These are phyloP conservation scores for Pristiophorus japonicus DNA, from an alignment of 2,113 vertebrate genomes.

Conservation along the genomic window DNA sequence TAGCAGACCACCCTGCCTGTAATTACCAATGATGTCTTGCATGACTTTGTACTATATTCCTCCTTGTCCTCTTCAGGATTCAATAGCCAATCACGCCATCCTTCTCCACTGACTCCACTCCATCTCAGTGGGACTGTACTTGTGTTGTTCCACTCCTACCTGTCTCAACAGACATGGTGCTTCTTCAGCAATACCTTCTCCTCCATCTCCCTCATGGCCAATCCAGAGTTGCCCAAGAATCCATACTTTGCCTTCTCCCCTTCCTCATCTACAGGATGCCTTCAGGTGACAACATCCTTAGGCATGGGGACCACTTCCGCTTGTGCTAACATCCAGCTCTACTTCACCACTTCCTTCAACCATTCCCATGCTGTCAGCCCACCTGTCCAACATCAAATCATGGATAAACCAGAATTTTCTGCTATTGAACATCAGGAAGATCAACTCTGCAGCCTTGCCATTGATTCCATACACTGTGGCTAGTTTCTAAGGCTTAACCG, in stretches of 20 bases:
- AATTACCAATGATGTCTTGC: too few species aligned
- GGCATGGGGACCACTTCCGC: not conserved
- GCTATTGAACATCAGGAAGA: not conserved
- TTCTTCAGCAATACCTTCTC: not conserved
- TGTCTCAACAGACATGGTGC: too few species aligned
- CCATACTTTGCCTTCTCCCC: too few species aligned
- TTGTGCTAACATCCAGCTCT: not conserved
- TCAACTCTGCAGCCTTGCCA: not conserved
- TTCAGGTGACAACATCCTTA: not conserved
- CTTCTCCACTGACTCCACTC: too few species aligned
- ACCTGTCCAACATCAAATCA: not conserved
- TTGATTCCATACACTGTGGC: not conserved
- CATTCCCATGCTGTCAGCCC: not conserved
- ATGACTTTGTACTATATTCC: too few species aligned
- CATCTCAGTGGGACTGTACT: too few species aligned
- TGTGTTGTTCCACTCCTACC: too few species aligned
- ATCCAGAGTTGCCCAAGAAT: not conserved
- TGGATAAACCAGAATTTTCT: not conserved
- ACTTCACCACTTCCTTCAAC: not conserved
- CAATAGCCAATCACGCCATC: too few species aligned
- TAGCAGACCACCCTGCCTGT: too few species aligned
- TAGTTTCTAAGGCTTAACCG: not conserved
- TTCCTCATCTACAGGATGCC: not conserved
- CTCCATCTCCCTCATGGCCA: not conserved
- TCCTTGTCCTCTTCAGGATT: too few species aligned